Evolutionary conservation across 2,113 vertebrate species (phyloP).

Genomic region (Anoplopoma fimbria): DNA sequence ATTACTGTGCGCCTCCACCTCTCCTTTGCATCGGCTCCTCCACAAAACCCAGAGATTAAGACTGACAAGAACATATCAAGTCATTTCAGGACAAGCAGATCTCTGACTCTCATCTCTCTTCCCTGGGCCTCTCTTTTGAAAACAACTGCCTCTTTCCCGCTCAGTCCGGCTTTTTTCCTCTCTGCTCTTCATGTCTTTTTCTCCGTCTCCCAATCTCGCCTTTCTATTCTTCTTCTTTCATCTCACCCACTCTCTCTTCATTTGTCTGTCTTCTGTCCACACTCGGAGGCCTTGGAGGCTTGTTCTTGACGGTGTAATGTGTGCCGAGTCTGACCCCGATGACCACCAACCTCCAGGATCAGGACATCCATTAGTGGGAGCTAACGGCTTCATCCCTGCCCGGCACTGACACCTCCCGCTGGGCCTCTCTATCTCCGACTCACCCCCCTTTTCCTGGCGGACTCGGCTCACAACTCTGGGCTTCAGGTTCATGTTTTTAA

Average conservation of each 20-base stretch:
- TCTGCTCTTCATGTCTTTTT: constrained; percentile 13
- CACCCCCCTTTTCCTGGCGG: background rate
- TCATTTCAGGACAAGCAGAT: constrained; percentile 71
- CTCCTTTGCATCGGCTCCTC: constrained; percentile 26
- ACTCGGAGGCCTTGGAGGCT: constrained; percentile 7
- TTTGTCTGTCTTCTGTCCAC: constrained; percentile 35
- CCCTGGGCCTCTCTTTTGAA: constrained; percentile 45
- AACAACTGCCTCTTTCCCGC: background rate
- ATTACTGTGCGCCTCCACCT: constrained; percentile 53
- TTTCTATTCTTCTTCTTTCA: background rate
- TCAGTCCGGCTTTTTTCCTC: background rate
- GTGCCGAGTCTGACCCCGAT: constrained; percentile 40
- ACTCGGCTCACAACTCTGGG: background rate
- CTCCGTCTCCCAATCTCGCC: background rate
- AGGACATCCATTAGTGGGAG: constrained; percentile 57
- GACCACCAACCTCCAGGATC: constrained; percentile 51
- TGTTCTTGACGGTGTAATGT: constrained; percentile 42
- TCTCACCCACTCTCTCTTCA: constrained; percentile 13
- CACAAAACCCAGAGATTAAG: constrained; percentile 73
- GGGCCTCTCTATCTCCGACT: constrained; percentile 40
- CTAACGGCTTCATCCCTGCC: constrained; percentile 52
- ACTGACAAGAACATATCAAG: constrained; percentile 78
- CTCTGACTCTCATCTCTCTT: constrained; percentile 56
- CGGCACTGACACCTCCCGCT: constrained; percentile 36
- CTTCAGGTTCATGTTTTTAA: constrained; percentile 34